Percentiles rank a stretch among this genome's conserved stretches.
These are phyloP conservation scores for Terrapene triunguis DNA, from an alignment of 2,113 vertebrate genomes.

Conservation along the genomic window DNA sequence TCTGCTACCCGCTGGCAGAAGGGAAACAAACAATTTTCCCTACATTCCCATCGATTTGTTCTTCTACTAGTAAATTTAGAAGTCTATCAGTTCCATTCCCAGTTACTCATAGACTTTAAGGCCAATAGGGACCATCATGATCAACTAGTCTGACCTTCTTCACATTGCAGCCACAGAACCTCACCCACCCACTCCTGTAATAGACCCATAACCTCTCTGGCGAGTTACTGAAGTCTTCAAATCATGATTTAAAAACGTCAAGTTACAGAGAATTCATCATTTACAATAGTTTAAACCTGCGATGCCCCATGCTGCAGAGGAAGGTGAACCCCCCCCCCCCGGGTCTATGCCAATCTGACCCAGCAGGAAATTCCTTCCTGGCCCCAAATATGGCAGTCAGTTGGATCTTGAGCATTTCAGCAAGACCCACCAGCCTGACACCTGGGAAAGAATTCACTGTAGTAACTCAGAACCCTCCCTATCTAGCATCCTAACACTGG, in stretches of 20 bases:
- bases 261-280: not conserved
- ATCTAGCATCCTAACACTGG: no score
- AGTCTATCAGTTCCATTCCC: not conserved
- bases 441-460: no score
- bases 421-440: no score
- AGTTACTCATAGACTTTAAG: not conserved
- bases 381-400: no score
- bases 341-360: no score
- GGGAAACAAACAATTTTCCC: not conserved
- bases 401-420: no score
- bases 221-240: not conserved
- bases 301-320: not conserved
- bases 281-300: not conserved
- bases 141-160: not conserved
- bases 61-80: not conserved
- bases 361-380: no score
- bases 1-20: not conserved
- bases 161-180: not conserved
- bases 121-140: not conserved
- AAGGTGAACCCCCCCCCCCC: fast-evolving
- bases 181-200: not conserved
- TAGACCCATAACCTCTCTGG: not conserved
- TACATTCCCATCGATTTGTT: not conserved
- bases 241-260: not conserved
- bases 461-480: no score